Base-by-base conservation (phyloP, 2,888 invertebrate genomes). In the Tetropium fuscum region DNA sequence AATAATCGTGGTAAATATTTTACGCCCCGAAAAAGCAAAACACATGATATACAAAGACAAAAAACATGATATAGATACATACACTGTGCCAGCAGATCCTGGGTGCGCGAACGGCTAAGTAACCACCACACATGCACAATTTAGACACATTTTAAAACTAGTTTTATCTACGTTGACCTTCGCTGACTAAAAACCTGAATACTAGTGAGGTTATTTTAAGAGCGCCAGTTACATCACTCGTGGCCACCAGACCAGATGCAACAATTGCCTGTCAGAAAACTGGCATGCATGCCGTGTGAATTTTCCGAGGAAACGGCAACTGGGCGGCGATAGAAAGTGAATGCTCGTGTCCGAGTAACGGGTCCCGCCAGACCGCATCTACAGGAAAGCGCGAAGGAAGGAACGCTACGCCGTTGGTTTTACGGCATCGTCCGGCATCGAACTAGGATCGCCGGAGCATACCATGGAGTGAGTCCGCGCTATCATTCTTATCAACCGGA, bases 151-250 rank as follows among this genome's bases (percentile, higher is more conserved):
- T 56, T 47, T 25, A 27, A 53, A 60, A 60, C 60, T 53, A 60
- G 60, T 60, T 56, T 53, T 20, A 47, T 56, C 56, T 55, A 41
- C 44, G 36, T 41, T 53, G 60, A 60, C 60, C 60, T 60, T 60
- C 60, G 41, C 51, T 45, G 56, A 36, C 45, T 48, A 53, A 60
- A 55, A 51, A 56, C 56, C 38, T 53, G 60, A 56, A 60, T 53
- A 51, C 27, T 53, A 58, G 53, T 58, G 41, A 53, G 60, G 49
- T 60, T 60, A 60, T 60, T 60, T 60, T 56, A 51, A 55, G 60
- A 53, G 32, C 43, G 43, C 55, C 38, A 43, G 56, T 60, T 60
- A 60, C 60, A 60, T 60, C 60, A 60, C 51, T 44, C 36, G 53
- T 20, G 43, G 27, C 51, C 48, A 41, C 43, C 32, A 20, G 51